Base-by-base conservation (phyloP, 2,113 vertebrate species). In the Gallinago media region DNA sequence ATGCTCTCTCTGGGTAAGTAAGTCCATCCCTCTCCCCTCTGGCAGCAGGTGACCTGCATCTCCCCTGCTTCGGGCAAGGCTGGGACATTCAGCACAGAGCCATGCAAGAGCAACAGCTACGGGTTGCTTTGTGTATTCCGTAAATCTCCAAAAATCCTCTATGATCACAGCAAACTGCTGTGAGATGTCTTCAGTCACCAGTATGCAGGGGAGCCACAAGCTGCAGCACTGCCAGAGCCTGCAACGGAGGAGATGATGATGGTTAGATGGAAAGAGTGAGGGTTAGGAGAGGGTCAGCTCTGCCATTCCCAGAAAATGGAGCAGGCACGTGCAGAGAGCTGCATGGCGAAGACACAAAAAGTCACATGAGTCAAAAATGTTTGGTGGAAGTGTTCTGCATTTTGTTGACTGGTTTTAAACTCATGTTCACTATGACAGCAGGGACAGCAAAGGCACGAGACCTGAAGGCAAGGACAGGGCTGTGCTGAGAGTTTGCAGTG, bases 401-500 rank as follows among this genome's bases (percentile, higher is more conserved):
- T 59, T 52, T 72, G 47, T 52, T 89, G 34, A 0, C 21, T 63
- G 32, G 6, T n/a, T 91, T 93, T 31, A 56, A 63, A 23, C 18
- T 76, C 29, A 5, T 0, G 0, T 32, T 88, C n/a, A 76, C 66
- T 68, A 0, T 61, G 49, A 32, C 68, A 75, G 79, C 56, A 52
- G 38, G 6, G 29, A 46, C 46, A 46, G 82, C 54, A 74, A 17
- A 94, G 65, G 52, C 32, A 19, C 2, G 3, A 47, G 75, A 44
- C 68, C 56, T 56, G 52, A 75, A 68, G 79, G 56, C 61, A 67
- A 31, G 61, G 73, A 46, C 47, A 77, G 42, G n/a, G 65, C 19
- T 86, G 12, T 0, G 13, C 32, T 47, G 21, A 32, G 36, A 32
- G n/a, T 59, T 31, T 47, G 47, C 34, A 72, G 1, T 59, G 72